Evolutionary conservation across 2,113 vertebrate genomes (phyloP), one percentile per base, ranked within the genome.

Genomic region (Leucoraja erinaceus): DNA sequence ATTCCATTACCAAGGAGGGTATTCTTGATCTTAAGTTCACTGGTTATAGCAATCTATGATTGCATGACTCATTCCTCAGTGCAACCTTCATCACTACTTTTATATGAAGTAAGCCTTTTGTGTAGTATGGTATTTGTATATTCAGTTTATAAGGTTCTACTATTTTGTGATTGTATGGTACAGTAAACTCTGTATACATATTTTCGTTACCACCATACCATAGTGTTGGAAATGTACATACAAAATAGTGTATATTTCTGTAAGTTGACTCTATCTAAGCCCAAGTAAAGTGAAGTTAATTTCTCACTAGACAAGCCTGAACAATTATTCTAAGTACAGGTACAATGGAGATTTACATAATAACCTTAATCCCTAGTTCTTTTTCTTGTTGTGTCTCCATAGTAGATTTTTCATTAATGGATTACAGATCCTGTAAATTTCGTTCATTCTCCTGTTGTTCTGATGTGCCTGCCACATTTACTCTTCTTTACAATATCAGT

Each of bases 1-100:
- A 94, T 94, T 96, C 94, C 95, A 94, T 72, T 95, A 96, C 96
- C 96, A 96, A 96, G 96, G 95, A 96, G 96, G 95, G 94, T 95
- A 96, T 96, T 96, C 78, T 81, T 96, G 94, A 96, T 96, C 97
- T 96, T 97, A 97, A 96, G 96, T 96, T 96, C 96, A 96, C 14
- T 63, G 83, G 59, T 72, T 63, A 88, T 96, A 96, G 96, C 95
- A 97, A 96, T 97, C 96, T 96, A 96, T 97, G 96, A 96, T 97
- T 97, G 96, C 96, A 97, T 96, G 97, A 96, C 95, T 96, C 95
- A 93, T 96, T 96, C 97, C 95, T 95, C 96, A 97, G 96, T 95
- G 95, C 95, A 95, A 94, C 93, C 95, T 96, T 96, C 95, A 95
- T 94, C 94, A 93, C 93, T 95, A 95, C 96, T 97, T 96, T 96